Conservation (phyloP, 2,113 vertebrate species). For the Paradisaea rubra region DNA sequence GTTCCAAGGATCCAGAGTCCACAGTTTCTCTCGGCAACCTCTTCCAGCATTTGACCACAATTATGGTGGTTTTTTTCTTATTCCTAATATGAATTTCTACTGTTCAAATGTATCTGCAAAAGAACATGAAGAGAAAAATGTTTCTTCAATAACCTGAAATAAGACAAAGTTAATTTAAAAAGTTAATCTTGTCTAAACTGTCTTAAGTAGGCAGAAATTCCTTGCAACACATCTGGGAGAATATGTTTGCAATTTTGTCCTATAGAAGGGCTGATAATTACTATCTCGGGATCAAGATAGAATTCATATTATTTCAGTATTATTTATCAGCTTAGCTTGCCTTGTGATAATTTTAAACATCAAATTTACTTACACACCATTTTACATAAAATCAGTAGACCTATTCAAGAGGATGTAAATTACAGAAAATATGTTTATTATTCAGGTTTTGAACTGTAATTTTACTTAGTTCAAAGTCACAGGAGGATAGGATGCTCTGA, state of each 20-base stretch:
- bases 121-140: background rate
- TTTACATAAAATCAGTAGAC: background rate
- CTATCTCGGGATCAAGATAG: background rate
- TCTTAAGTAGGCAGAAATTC: background rate
- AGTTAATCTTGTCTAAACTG: background rate
- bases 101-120: background rate
- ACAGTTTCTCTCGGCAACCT: background rate
- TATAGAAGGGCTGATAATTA: background rate
- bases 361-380: background rate
- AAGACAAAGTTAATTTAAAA: background rate
- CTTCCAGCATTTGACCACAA: background rate
- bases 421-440: background rate
- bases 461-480: background rate
- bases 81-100: background rate
- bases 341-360: background rate
- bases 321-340: background rate
- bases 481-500: background rate
- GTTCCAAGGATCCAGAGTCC: background rate
- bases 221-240: background rate
- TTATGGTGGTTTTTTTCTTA: background rate
- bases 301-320: background rate
- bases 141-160: background rate
- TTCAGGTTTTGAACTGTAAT: background rate
- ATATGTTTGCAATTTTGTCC: background rate
- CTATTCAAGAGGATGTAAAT: background rate